Evolutionary conservation across 2,113 vertebrate genomes (phyloP).

Genomic region (Phaethornis superciliosus): DNA sequence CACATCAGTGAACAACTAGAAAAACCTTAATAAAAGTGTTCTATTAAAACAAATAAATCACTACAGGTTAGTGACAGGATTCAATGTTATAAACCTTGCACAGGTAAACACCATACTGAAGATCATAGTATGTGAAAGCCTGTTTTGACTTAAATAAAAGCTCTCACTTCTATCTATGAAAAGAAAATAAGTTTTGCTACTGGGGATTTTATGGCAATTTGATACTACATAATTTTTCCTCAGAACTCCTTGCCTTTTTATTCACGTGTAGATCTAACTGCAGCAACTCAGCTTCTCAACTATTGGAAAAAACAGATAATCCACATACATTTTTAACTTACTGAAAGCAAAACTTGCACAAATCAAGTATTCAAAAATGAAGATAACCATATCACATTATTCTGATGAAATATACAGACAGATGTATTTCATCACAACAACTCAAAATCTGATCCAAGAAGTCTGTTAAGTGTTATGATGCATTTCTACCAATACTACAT

Average conservation of each 20-base stretch:
- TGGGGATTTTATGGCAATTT: background rate
- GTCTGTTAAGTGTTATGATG: background rate
- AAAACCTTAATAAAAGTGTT: background rate
- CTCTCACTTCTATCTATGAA: background rate
- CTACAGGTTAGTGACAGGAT: background rate
- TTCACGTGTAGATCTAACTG: background rate
- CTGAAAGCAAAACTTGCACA: background rate
- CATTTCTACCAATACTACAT: background rate
- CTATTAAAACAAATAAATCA: background rate
- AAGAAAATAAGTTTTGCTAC: background rate
- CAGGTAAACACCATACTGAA: background rate
- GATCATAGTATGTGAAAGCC: background rate
- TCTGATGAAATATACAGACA: background rate
- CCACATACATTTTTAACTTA: background rate
- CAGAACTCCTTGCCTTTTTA: background rate
- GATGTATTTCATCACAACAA: background rate
- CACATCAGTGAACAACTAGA: background rate
- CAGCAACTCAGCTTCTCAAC: background rate
- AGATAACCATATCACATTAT: background rate
- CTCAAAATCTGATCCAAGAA: background rate
- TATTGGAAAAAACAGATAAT: background rate
- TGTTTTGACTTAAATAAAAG: conserved; percentile 10
- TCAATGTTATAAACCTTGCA: background rate
- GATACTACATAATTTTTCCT: background rate
- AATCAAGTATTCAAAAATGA: background rate